A percentile compares a stretch with the other conserved stretches of the same genome.
Evolutionary conservation across 2,797 vertebrate species (phyloP).

Genomic region (Morelia viridis): DNA sequence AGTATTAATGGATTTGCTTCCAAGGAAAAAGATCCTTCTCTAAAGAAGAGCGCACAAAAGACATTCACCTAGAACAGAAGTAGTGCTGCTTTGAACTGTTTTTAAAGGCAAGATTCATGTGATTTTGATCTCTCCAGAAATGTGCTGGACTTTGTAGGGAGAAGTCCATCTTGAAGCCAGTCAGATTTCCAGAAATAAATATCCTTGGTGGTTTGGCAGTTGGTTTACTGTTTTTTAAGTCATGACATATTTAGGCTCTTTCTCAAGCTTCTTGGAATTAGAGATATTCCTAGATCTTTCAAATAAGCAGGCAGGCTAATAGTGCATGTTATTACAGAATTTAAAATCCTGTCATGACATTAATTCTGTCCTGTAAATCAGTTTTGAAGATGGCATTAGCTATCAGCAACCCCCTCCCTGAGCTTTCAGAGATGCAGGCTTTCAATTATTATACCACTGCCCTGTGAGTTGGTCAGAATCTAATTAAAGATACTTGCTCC

Average conservation of each 20-base stretch:
- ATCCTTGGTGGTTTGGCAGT: not conserved
- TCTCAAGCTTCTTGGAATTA: not conserved
- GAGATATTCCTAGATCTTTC: not conserved
- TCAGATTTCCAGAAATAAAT: not conserved
- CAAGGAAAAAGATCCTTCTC: not conserved
- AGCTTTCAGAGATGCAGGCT: not conserved
- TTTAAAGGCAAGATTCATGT: not conserved
- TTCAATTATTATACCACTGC: not conserved
- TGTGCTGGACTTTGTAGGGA: not conserved
- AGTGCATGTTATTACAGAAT: not conserved
- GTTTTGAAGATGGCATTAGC: not conserved
- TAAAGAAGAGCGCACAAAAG: not conserved
- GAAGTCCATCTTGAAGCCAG: not conserved
- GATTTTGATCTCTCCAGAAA: constrained; percentile 4
- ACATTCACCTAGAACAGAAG: not conserved
- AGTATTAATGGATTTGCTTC: constrained; percentile 5
- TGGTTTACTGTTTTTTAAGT: not conserved
- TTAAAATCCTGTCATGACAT: not conserved
- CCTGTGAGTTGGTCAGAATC: not conserved
- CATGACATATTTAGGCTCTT: not conserved
- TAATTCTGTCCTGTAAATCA: not conserved
- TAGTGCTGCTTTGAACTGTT: constrained; percentile 5
- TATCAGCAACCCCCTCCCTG: not conserved
- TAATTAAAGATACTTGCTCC: not conserved
- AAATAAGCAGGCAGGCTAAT: not conserved